Conservation (phyloP, 2,888 invertebrate species). For the Monopis laevigella region DNA sequence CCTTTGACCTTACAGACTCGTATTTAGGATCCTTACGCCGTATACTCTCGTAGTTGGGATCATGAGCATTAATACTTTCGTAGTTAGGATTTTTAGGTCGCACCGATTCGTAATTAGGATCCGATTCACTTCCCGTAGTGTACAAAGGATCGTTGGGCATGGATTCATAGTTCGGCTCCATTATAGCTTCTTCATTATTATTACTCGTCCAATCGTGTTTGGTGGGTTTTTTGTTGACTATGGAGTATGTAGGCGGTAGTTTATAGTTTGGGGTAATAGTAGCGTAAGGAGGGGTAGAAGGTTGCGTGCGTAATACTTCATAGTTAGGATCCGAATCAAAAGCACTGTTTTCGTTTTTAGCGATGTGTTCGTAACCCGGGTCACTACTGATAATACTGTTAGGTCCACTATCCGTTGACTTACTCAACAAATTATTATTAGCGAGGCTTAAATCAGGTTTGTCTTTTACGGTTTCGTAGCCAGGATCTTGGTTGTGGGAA, state of each 20-base stretch:
- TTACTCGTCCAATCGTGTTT: slow-evolving; percentile 62
- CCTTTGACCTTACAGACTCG: slow-evolving; percentile 58
- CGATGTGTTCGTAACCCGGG: slow-evolving; percentile 78
- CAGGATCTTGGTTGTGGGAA: slow-evolving; percentile 67
- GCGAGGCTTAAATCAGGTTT: slow-evolving; percentile 28
- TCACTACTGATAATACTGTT: slow-evolving; percentile 71
- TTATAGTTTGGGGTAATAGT: slow-evolving; percentile 53
- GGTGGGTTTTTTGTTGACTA: slow-evolving; percentile 63
- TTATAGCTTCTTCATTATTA: slow-evolving; percentile 60
- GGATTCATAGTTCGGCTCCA: slow-evolving; percentile 82
- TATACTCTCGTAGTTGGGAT: slow-evolving; percentile 75
- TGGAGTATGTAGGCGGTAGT: slow-evolving; percentile 61
- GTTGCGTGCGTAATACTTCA: slow-evolving; percentile 74
- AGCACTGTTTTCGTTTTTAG: slow-evolving; percentile 50
- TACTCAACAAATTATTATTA: slow-evolving; percentile 37
- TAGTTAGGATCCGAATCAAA: slow-evolving; percentile 82
- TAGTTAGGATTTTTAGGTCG: slow-evolving; percentile 73
- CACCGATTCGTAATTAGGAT: slow-evolving; percentile 76
- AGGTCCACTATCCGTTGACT: slow-evolving; percentile 63
- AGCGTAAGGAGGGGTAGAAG: slow-evolving; percentile 56
- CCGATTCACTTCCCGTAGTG: slow-evolving; percentile 78
- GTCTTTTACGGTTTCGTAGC: slow-evolving; percentile 70
- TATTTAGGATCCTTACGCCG: slow-evolving; percentile 71
- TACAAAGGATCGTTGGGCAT: slow-evolving; percentile 72
- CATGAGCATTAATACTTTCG: slow-evolving; percentile 73